A percentile compares a stretch with the other conserved stretches of the same genome.
phyloP scores from a whole-genome alignment of 2,113 vertebrate species.

The Dipodomys stephensi region DNA sequence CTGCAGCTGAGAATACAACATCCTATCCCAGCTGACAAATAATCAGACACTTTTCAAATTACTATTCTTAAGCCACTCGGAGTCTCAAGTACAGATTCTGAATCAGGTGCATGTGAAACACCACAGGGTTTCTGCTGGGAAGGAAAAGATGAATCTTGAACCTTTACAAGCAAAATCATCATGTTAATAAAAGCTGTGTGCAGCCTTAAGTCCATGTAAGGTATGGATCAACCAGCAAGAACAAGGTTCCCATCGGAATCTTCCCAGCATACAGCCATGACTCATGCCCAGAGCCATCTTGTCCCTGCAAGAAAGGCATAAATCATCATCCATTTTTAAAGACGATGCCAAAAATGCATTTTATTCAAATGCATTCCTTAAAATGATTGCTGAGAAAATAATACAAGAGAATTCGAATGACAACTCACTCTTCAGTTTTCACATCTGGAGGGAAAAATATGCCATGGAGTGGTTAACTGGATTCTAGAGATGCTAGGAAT shows the following conservation, averaged over 20 bases:
- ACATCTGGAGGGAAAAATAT: conserved; percentile 75
- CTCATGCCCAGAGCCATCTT: conserved; percentile 88
- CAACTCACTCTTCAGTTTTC: conserved; percentile 68
- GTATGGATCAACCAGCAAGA: conserved; percentile 84
- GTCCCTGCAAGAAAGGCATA: conserved; percentile 87
- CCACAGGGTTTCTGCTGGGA: conserved; percentile 70
- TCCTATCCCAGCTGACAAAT: conserved; percentile 64
- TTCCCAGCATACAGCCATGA: conserved; percentile 85
- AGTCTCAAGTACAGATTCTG: conserved; percentile 51
- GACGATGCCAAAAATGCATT: conserved; percentile 84
- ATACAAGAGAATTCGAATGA: conserved; percentile 71
- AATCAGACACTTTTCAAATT: conserved; percentile 66
- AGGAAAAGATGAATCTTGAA: conserved; percentile 77
- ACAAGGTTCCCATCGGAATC: conserved; percentile 88
- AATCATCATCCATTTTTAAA: conserved; percentile 88
- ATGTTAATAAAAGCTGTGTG: conserved; percentile 81
- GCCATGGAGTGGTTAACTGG: conserved; percentile 55
- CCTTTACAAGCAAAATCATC: conserved; percentile 81
- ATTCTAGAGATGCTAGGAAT: conserved; percentile 76
- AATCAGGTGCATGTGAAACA: conserved; percentile 84
- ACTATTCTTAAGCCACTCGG: conserved; percentile 59
- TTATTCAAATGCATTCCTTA: conserved; percentile 87
- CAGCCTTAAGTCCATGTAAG: conserved; percentile 86
- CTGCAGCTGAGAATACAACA: conserved; percentile 64
- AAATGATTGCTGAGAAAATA: conserved; percentile 84